Evolutionary conservation across 2,113 vertebrate species (phyloP).

Genomic region (Brachypteracias leptosomus): DNA sequence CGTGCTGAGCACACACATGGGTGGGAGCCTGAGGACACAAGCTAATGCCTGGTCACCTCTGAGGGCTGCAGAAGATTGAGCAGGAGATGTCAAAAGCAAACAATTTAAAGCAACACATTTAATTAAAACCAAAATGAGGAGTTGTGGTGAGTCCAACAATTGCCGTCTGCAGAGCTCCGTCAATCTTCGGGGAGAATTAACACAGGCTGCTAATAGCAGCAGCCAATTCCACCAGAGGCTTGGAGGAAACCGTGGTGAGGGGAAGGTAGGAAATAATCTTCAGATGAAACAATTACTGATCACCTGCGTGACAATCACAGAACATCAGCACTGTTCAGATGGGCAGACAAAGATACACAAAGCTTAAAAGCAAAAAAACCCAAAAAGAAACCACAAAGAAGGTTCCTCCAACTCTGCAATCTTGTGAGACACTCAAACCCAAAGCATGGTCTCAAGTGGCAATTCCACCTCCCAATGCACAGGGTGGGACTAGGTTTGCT

Average conservation of each 20-base stretch:
- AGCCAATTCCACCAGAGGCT: conserved; percentile 49
- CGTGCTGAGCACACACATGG: not conserved
- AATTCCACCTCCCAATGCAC: accelerated
- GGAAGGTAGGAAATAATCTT: conserved; percentile 49
- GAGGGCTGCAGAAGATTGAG: conserved; percentile 45
- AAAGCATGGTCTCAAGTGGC: accelerated
- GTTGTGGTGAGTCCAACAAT: conserved; percentile 45
- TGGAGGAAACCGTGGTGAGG: not conserved
- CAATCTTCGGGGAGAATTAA: conserved; percentile 65
- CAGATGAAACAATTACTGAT: conserved; percentile 72
- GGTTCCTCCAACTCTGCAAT: not conserved
- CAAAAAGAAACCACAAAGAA: not conserved
- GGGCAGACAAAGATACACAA: not conserved
- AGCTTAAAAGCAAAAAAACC: not conserved
- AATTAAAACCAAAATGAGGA: conserved; percentile 78
- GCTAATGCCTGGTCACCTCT: conserved; percentile 17
- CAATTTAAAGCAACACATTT: conserved; percentile 73
- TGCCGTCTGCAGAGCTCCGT: conserved; percentile 53
- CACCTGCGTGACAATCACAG: conserved; percentile 35
- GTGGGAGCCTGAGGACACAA: not conserved
- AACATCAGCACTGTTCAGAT: not conserved
- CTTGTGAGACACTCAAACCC: not conserved
- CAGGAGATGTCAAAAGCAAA: conserved; percentile 64
- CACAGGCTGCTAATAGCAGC: conserved; percentile 66
- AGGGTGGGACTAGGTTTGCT: accelerated